Percentiles rank a stretch among this genome's conserved stretches.
phyloP scores from a whole-genome alignment of 1,140 invertebrate species.

The Tetranychus urticae region DNA sequence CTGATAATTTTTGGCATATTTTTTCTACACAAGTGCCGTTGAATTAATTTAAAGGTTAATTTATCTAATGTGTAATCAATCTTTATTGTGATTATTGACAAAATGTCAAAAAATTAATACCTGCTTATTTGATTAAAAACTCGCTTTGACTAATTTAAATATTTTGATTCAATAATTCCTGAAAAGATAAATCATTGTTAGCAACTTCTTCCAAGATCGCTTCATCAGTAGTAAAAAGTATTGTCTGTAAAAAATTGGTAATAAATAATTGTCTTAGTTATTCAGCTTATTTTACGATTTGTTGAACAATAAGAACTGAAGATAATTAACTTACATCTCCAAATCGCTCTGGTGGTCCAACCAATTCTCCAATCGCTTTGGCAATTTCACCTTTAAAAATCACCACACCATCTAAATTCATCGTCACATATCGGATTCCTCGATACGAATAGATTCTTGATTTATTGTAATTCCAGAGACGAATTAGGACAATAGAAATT shows the following conservation, averaged over 20 bases:
- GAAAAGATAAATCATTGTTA: conserved; percentile 39
- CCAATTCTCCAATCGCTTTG: conserved; percentile 40
- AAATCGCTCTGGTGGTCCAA: conserved; percentile 40
- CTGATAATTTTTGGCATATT: no score
- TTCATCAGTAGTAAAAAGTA: conserved; percentile 51
- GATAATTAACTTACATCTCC: conserved; percentile 39
- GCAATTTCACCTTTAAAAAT: conserved; percentile 60
- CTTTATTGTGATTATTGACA: no score
- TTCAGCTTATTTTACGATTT: no score
- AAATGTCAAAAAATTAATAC: no score
- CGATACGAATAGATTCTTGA: conserved; percentile 52
- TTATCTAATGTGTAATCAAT: no score
- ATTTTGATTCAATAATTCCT: conserved; percentile 10
- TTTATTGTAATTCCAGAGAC: conserved; percentile 71
- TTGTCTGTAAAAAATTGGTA: conserved; percentile 33
- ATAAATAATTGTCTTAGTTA: no score
- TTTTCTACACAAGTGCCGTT: no score
- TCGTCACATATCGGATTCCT: conserved; percentile 39
- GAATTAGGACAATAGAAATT: conserved; percentile 37
- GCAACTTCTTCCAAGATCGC: conserved; percentile 44
- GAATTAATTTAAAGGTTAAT: no score
- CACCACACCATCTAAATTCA: conserved; percentile 34
- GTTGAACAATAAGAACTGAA: no score
- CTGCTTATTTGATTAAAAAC: no score
- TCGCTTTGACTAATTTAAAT: no score